Evolutionary conservation across 92 coral and sea anemone species (phyloP), one percentile per base, ranked within the genome.

Genomic region (Isaurus tuberculatus): DNA sequence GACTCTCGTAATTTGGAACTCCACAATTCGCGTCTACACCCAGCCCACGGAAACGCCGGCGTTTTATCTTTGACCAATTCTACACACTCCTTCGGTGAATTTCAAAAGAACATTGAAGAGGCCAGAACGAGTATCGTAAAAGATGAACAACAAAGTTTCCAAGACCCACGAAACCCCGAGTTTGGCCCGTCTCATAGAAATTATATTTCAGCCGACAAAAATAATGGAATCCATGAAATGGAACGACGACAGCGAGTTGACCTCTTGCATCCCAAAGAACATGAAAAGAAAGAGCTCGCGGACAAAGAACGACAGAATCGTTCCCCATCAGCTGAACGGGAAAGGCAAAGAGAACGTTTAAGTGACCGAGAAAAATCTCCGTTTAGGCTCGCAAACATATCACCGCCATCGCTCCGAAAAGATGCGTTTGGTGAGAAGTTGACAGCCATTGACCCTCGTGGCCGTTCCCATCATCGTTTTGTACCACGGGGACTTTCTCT

Each of bases 341-440:
- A 77, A 34, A 65, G 70, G 46, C 82, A 60, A 61, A 70, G 70
- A 15, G 70, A 77, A 58, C 70, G 82, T 23, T 26, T 75, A 29
- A 66, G 26, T n/a, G 73, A 65, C 28, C 72, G 75, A 79, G 58
- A 43, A 17, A 68, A 80, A 73, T 80, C 74, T 13, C 85, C 85
- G 0, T 80, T 80, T 53, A 65, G 60, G 75, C 91, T 94, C 6
- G 85, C 86, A 23, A 88, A 92, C 33, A 69, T 85, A 36, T 93
- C 97, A 2, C 94, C 97, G 2, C 94, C 97, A 10, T 80, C 87
- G 22, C 80, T 86, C 60, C 89, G 97, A 19, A 85, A 92, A 58
- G 93, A 93, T 53, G 3, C 73, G 65, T 91, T 69, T 73, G 71
- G 69, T 13, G 97, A 93, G 33, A 87, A 94, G 30, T 46, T 89